These are phyloP conservation scores for Umimayanthus kanabou DNA, from an alignment of 92 coral and sea anemone species.

Conservation along the genomic window DNA sequence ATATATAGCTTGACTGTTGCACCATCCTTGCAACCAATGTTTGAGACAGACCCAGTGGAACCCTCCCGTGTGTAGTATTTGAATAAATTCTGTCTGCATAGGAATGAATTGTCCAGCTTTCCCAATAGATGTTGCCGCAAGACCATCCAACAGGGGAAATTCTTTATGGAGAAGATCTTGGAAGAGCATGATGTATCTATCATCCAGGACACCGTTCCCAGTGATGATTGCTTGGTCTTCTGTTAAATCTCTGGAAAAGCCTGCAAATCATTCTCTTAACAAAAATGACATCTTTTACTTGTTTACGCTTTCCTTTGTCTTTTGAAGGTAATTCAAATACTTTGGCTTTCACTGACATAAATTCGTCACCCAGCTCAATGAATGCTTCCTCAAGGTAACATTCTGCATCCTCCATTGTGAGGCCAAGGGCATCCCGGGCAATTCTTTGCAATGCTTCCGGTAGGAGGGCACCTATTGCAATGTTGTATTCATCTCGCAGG, in stretches of 20 bases:
- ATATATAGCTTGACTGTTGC: background rate
- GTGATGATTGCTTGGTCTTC: background rate
- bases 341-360: too few species aligned
- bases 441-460: constrained; percentile 13
- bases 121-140: constrained; percentile 16
- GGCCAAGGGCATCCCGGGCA: too few species aligned
- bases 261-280: too few species aligned
- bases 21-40: background rate
- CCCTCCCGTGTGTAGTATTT: constrained; percentile 24
- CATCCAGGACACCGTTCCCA: background rate
- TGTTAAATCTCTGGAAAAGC: too few species aligned
- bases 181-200: background rate
- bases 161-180: constrained; percentile 30
- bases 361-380: too few species aligned
- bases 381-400: too few species aligned
- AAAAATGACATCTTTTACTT: too few species aligned
- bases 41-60: constrained; percentile 41
- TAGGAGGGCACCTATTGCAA: background rate
- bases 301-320: too few species aligned
- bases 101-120: background rate
- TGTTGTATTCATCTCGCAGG: background rate
- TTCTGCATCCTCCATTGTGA: background rate
- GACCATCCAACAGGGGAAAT: constrained; percentile 20
- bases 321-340: too few species aligned
- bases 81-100: constrained; percentile 24